Conservation (phyloP, 2,113 vertebrate species). For the Boulengeromyrus knoepffleri region DNA sequence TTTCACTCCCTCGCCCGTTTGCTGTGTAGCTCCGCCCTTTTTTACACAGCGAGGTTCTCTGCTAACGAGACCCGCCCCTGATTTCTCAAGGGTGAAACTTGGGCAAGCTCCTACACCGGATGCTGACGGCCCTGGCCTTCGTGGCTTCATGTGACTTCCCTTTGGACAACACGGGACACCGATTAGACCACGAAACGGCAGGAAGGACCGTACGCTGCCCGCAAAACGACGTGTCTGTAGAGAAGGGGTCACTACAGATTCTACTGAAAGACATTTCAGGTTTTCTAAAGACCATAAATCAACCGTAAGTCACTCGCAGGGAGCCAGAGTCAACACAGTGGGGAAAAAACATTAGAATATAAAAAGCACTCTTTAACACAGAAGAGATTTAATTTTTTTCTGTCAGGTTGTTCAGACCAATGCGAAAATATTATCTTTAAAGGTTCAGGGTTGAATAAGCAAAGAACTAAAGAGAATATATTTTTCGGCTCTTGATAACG, state of each 20-base stretch:
- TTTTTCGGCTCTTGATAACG: background rate
- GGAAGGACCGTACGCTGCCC: background rate
- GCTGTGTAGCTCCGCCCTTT: background rate
- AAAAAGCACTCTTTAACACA: background rate
- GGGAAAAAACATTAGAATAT: background rate
- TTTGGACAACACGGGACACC: background rate
- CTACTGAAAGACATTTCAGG: background rate
- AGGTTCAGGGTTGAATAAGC: background rate
- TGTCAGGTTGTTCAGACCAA: background rate
- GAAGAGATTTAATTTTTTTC: background rate
- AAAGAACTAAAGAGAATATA: background rate
- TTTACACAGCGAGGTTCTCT: background rate
- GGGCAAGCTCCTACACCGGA: background rate
- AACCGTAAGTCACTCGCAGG: background rate
- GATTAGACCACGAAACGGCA: background rate
- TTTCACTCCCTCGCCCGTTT: background rate
- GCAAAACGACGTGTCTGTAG: background rate
- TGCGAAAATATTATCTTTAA: slow-evolving; percentile 15
- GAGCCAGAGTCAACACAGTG: background rate
- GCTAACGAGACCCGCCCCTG: background rate
- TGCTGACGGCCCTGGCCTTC: background rate
- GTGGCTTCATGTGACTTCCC: background rate
- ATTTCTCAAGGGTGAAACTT: background rate
- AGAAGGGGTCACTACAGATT: background rate
- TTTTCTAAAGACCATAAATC: background rate